Evolutionary conservation across 2,888 invertebrate species (phyloP), one percentile per base, ranked within the genome.

Genomic region (Isotomurus palustris): DNA sequence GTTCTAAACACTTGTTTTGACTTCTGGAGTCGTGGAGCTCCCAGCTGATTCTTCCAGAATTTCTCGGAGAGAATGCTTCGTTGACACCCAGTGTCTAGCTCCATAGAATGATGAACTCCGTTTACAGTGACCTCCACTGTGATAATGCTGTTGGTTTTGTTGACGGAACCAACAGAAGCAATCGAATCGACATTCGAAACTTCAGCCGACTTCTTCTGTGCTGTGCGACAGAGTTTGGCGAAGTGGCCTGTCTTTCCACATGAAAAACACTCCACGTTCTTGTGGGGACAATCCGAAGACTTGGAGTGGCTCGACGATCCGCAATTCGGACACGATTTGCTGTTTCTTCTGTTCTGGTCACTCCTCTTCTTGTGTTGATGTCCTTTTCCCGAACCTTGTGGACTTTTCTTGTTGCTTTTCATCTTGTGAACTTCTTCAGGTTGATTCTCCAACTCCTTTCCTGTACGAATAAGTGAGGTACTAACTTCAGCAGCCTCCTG

Each of bases 11-110:
- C 12, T 2, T 1, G 44, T 1, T 47, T 14, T 2, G 53, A 45
- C 12, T 36, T 21, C 14, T 19, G 2, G 4, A 63, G 45, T 35
- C 36, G 14, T 5, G 62, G 62, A 8, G 51, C 22, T 1, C 47
- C 45, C 6, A 55, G 17, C 1, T 21, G 2, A 5, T 27, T 25
- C 29, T 41, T 55, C 56, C 59, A 62, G 35, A 53, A 53, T 0
- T 36, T 12, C 1, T 48, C 43, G 8, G 49, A 28, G 2, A 62
- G 17, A 21, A 58, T 28, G 19, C 56, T 56, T 5, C 45, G 35
- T 2, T 52, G 56, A 29, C 59, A 62, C 1, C 52, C 62, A 14
- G 62, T 58, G 35, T 62, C 62, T 1, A 62, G 19, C 43, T 62
- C 56, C 58, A 59, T 62, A 1, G 2, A 14, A 25, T 58, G 56